Base-by-base conservation (phyloP, 2,888 invertebrate species). In the Amblyjoppa proteus region DNA sequence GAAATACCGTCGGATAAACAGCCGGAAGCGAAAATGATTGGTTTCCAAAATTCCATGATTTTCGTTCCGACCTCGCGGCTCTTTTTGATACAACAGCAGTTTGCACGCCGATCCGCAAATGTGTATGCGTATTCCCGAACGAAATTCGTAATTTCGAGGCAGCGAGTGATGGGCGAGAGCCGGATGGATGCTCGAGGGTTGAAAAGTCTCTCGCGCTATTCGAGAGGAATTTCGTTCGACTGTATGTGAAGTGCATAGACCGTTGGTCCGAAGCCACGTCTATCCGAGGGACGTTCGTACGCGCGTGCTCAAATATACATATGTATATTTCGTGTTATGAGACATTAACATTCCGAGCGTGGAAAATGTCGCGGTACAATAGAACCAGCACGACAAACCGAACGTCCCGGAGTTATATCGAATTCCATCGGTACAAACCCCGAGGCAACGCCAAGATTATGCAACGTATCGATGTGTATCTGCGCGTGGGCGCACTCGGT, bases 151-250 rank as follows among this genome's bases (percentile, higher is more conserved):
- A 81, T 86, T 82, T 80, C 34, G 82, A 82, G 76, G 76, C 41
- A 74, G 49, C 20, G 31, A 56, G 76, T 41, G 79, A 66, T 70
- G 45, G 51, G 31, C 49, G 16, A 61, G 28, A 20, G 4, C 45
- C 28, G 51, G 20, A 34, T 1, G 64, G 28, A 64, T 64, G 64
- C 34, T 56, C 13, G 78, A n/a, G 78, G 82, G 49, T 41, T n/a
- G 66, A 83, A 83, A 81, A 78, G 69, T 81, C 81, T 81, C 71
- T 75, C 68, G 31, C 51, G 58, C 74, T 34, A 68, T 82, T 83
- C 69, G 74, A 73, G 64, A 64, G 74, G 81, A 86, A 83, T 86
- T 81, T 78, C 85, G 80, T 86, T 86, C 76, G 76, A 53, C 58
- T 71, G 51, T 77, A 68, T 61, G 73, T 78, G 73, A 74, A 49